These are phyloP conservation scores for Plagodis pulveraria DNA, from an alignment of 2,888 invertebrate species.

Conservation along the genomic window DNA sequence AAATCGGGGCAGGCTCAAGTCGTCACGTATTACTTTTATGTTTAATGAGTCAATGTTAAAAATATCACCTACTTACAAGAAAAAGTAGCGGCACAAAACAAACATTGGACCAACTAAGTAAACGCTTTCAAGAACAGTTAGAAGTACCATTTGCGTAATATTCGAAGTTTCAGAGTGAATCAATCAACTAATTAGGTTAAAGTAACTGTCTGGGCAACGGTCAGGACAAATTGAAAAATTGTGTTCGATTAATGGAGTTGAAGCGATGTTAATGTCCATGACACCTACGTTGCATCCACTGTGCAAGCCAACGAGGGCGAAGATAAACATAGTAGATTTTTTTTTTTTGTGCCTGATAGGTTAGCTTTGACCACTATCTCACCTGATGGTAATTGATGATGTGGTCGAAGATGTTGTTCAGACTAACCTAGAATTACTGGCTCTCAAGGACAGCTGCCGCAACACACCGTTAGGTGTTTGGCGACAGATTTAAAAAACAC, in stretches of 20 bases:
- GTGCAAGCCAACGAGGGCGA: conserved; percentile 3
- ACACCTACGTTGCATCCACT: conserved; percentile 38
- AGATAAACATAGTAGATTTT: no score
- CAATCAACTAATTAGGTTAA: conserved; percentile 33
- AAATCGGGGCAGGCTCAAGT: no score
- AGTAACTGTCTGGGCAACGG: conserved; percentile 17
- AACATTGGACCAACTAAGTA: conserved; percentile 2
- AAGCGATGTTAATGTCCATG: conserved; percentile 32
- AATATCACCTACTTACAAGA: conserved; percentile 1
- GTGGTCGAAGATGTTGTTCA: no score
- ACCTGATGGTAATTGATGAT: no score
- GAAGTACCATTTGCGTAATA: conserved; percentile 19
- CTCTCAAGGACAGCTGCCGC: no score
- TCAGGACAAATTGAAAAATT: conserved; percentile 64
- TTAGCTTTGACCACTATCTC: no score
- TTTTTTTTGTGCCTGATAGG: no score
- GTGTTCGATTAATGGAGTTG: conserved; percentile 54
- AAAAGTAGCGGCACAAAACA: neutral
- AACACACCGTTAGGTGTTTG: no score
- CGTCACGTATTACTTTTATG: no score
- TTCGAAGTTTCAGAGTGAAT: conserved; percentile 23
- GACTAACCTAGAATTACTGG: no score
- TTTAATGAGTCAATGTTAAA: neutral
- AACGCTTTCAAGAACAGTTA: neutral
- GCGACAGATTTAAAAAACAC: no score